Evolutionary conservation across 1,140 invertebrate genomes (phyloP).

Genomic region (Drosophila ambigua): DNA sequence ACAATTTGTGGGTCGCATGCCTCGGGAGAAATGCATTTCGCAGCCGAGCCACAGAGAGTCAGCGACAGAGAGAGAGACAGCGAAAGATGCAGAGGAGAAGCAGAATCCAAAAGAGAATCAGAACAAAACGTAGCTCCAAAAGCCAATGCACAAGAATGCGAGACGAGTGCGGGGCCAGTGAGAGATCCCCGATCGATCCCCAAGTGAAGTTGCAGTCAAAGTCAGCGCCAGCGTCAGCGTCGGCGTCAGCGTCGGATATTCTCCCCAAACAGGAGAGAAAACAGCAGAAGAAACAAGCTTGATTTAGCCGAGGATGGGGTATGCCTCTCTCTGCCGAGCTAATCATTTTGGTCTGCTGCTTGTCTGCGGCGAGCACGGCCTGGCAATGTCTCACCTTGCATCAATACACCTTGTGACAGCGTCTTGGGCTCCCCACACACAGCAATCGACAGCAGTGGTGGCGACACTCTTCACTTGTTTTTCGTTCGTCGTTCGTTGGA

Average conservation of each 20-base stretch:
- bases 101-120: constrained; percentile 50
- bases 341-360: not conserved
- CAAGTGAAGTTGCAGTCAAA: constrained; percentile 26
- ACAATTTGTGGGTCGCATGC: constrained; percentile 73
- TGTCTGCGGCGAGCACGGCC: no score
- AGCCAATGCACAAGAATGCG: constrained; percentile 76
- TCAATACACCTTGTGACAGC: not conserved
- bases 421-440: not conserved
- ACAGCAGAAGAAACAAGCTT: no score
- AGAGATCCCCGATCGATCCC: constrained; percentile 4
- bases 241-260: no score
- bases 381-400: no score
- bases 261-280: not conserved
- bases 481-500: constrained; percentile 55
- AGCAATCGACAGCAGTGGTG: constrained; percentile 37
- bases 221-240: not conserved
- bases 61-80: constrained; percentile 18
- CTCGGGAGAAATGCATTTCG: constrained; percentile 69
- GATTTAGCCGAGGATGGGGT: no score
- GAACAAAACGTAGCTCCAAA: constrained; percentile 70
- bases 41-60: constrained; percentile 24
- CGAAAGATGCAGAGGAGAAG: constrained; percentile 14
- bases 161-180: constrained; percentile 38
- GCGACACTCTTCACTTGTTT: constrained; percentile 59
- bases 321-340: not conserved